These are phyloP conservation scores for Malurus splendens DNA, from an alignment of 2,797 vertebrate species.

Conservation along the genomic window DNA sequence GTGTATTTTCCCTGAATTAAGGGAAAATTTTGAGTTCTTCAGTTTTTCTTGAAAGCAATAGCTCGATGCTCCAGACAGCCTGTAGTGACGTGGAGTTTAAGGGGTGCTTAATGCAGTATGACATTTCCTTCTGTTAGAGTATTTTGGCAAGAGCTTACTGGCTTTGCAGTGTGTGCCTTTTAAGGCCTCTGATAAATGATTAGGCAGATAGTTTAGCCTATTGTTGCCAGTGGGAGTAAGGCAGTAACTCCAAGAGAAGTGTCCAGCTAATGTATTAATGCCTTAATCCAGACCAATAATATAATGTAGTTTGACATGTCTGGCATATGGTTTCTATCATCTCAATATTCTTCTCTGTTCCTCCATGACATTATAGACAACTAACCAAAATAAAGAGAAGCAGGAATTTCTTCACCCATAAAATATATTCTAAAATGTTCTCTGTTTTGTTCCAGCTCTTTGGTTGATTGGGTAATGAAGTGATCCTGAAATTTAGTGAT, in stretches of 20 bases:
- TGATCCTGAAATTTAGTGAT: slow-evolving; percentile 36
- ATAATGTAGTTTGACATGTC: slow-evolving; percentile 49
- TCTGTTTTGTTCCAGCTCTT: slow-evolving; percentile 39
- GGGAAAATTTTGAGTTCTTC: not conserved
- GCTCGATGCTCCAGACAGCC: not conserved
- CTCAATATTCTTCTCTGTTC: slow-evolving; percentile 54
- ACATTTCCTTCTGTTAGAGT: slow-evolving; percentile 36
- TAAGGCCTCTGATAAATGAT: slow-evolving; percentile 52
- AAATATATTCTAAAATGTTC: slow-evolving; percentile 29
- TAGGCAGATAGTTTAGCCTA: slow-evolving; percentile 53
- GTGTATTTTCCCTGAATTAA: not conserved
- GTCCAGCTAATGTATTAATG: slow-evolving; percentile 58
- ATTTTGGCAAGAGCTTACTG: slow-evolving; percentile 40
- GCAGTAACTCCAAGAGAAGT: slow-evolving; percentile 33
- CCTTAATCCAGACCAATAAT: slow-evolving; percentile 55
- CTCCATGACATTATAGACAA: slow-evolving; percentile 39
- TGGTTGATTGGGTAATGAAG: slow-evolving; percentile 36
- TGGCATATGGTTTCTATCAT: slow-evolving; percentile 62
- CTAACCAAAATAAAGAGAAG: slow-evolving; percentile 61
- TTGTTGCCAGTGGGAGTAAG: slow-evolving; percentile 47
- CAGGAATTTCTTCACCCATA: slow-evolving; percentile 46
- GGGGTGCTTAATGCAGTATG: not conserved
- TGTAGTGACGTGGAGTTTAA: not conserved
- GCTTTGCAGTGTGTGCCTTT: slow-evolving; percentile 19
- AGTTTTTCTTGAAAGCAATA: not conserved